These are phyloP conservation scores for Zosterops pallidus DNA, from an alignment of 2,113 vertebrate species.

Conservation along the genomic window DNA sequence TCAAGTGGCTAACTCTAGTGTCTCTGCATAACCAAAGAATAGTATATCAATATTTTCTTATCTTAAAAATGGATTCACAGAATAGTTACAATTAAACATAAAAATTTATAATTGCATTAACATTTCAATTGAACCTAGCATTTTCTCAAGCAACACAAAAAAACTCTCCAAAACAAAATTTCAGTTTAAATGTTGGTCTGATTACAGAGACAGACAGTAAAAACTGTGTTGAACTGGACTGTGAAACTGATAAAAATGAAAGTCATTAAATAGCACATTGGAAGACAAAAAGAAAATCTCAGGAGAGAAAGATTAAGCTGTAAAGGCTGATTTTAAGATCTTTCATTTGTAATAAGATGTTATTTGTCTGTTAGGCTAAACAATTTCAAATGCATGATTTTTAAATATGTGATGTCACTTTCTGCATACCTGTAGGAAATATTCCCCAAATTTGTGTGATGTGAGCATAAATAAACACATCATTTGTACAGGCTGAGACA, in stretches of 20 bases:
- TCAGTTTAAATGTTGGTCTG: neutral
- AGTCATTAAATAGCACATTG: neutral
- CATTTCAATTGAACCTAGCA: neutral
- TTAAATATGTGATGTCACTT: neutral
- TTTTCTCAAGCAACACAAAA: neutral
- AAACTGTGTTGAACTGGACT: neutral
- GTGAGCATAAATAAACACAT: conserved; percentile 44
- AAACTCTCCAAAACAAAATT: neutral
- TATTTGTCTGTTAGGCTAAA: neutral
- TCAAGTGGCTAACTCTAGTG: neutral
- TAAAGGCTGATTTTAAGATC: neutral
- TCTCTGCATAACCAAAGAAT: neutral
- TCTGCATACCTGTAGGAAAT: neutral
- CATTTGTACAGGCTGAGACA: neutral
- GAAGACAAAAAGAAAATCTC: neutral
- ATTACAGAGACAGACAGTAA: neutral
- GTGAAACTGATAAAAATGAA: neutral
- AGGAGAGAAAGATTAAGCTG: neutral
- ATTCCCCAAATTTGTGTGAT: neutral
- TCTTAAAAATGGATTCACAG: neutral
- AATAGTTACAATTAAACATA: neutral
- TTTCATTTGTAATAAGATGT: neutral
- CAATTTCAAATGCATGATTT: neutral
- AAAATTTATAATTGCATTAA: neutral
- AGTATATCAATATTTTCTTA: neutral